Conservation (phyloP, 2,888 invertebrate genomes). For the Epirrhoe alternata region DNA sequence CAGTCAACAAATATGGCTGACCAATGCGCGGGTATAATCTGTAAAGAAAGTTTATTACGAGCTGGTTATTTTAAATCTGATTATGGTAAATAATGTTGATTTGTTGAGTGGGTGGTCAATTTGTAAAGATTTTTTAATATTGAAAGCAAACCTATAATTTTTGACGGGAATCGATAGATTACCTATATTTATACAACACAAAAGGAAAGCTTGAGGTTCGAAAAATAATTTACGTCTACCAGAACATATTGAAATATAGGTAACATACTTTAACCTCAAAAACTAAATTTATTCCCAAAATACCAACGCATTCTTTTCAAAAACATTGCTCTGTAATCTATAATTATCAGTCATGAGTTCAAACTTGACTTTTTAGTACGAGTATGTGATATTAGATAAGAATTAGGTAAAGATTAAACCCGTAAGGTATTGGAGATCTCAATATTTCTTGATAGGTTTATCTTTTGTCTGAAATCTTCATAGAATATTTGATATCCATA, state of each 20-base stretch:
- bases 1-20: constrained; percentile 61
- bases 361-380: not conserved
- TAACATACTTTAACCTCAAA: too few species aligned
- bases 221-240: not conserved
- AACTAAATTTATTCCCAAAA: too few species aligned
- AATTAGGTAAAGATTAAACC: not conserved
- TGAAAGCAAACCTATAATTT: constrained; percentile 16
- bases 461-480: not conserved
- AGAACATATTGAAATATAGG: not conserved
- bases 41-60: constrained; percentile 42
- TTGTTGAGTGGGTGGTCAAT: constrained; percentile 41
- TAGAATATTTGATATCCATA: too few species aligned
- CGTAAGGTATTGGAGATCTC: not conserved
- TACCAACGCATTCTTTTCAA: too few species aligned
- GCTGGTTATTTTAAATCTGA: constrained; percentile 39
- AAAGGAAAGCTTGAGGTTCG: not conserved
- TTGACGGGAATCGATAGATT: constrained; percentile 14
- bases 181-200: not conserved
- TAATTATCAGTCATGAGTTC: not conserved
- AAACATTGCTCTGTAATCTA: too few species aligned
- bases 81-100: constrained; percentile 44
- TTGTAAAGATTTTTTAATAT: constrained; percentile 24
- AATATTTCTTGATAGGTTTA: not conserved
- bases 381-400: not conserved
- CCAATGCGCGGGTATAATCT: constrained; percentile 48